These are phyloP conservation scores for Himalopsyche tibetana DNA, from an alignment of 2,888 invertebrate genomes.

Conservation along the genomic window DNA sequence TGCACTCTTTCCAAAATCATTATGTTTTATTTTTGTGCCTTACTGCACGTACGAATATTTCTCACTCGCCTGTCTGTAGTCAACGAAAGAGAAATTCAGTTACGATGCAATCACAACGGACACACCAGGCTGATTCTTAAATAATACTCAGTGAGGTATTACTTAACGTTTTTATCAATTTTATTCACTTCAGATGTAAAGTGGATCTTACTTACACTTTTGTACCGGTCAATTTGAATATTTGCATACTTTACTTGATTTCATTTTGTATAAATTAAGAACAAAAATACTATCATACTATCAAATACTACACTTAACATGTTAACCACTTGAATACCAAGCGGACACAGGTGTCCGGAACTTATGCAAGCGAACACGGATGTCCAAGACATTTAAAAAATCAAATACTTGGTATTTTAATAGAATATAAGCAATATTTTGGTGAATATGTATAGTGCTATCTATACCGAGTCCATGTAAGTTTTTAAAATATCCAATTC, in stretches of 20 bases:
- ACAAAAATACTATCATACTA: no score
- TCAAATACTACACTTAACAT: no score
- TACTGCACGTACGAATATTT: neutral
- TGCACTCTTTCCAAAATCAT: neutral
- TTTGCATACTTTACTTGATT: neutral
- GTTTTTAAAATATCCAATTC: no score
- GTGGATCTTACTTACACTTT: neutral
- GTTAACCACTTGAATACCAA: no score
- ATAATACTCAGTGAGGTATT: neutral
- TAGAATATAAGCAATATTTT: no score
- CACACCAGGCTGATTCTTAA: slow-evolving; percentile 26
- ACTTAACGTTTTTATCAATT: neutral
- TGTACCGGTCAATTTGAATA: neutral
- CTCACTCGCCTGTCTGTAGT: neutral
- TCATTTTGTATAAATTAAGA: no score
- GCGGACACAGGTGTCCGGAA: no score
- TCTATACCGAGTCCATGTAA: no score
- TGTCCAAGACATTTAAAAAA: no score
- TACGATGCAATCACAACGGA: neutral
- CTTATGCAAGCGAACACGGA: no score
- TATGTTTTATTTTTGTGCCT: neutral
- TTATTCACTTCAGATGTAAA: neutral
- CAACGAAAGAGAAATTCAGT: slow-evolving; percentile 6
- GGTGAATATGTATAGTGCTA: no score
- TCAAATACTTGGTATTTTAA: no score